Evolutionary conservation across 2,888 invertebrate genomes (phyloP).

Genomic region (Epiblema foenella): DNA sequence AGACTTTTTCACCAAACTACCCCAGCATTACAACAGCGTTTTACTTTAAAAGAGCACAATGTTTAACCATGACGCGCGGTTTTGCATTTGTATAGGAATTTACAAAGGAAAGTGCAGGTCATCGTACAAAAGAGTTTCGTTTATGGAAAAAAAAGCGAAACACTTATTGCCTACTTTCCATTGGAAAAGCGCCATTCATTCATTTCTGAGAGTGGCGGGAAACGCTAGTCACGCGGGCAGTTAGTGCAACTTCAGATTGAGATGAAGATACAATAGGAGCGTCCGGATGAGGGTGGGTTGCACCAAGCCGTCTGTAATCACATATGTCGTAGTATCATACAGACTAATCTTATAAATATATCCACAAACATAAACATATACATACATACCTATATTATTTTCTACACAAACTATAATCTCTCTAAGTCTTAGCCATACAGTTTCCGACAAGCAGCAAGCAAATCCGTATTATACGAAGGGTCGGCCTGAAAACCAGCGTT

Average conservation of each 20-base stretch:
- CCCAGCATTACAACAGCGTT: neutral
- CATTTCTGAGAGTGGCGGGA: constrained; percentile 56
- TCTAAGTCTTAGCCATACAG: too few species aligned
- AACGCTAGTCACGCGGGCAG: constrained; percentile 72
- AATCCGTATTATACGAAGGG: too few species aligned
- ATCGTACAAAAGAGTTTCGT: constrained; percentile 40
- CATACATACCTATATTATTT: too few species aligned
- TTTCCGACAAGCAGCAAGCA: too few species aligned
- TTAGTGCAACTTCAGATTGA: constrained; percentile 58
- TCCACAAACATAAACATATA: too few species aligned
- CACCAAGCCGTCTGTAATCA: too few species aligned
- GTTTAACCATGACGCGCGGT: constrained; percentile 34
- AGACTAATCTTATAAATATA: too few species aligned
- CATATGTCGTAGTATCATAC: too few species aligned
- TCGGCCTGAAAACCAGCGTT: too few species aligned
- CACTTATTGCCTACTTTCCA: constrained; percentile 47
- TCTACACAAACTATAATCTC: too few species aligned
- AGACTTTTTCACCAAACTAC: neutral
- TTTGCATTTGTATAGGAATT: constrained; percentile 32
- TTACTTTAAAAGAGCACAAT: constrained; percentile 25
- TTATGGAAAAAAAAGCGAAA: constrained; percentile 45
- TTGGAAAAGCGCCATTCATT: constrained; percentile 49
- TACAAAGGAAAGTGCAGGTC: constrained; percentile 40
- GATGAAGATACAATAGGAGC: constrained; percentile 52
- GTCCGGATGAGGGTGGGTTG: too few species aligned